These are phyloP conservation scores for Perccottus glenii DNA, from an alignment of 2,113 vertebrate species.

Conservation along the genomic window DNA sequence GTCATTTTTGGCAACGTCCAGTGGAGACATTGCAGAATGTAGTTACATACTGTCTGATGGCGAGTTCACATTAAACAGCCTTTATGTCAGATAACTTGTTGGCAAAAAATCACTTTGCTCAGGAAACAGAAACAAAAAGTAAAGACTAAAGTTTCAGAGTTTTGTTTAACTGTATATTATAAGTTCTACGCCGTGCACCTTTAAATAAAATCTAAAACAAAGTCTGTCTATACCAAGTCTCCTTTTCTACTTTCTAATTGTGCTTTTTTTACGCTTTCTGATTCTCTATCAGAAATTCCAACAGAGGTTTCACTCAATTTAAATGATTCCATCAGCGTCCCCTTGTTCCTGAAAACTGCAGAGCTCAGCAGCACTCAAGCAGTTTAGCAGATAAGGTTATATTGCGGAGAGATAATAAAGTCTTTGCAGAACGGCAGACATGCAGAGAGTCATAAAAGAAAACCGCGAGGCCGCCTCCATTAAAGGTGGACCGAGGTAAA, in stretches of 20 bases:
- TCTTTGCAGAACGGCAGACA: conserved; percentile 43
- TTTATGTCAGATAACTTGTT: too few relatives aligned
- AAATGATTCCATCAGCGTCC: conserved; percentile 57
- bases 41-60: too few relatives aligned
- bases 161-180: too few relatives aligned
- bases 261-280: background rate
- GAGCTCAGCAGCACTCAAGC: conserved; percentile 52
- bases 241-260: background rate
- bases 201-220: too few relatives aligned
- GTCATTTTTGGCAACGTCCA: too few relatives aligned
- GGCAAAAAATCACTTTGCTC: too few relatives aligned
- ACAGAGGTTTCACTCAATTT: conserved; percentile 41
- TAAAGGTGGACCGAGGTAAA: conserved; percentile 42
- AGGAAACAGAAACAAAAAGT: too few relatives aligned
- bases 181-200: too few relatives aligned
- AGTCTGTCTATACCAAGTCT: background rate
- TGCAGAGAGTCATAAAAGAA: conserved; percentile 4
- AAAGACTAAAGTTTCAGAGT: too few relatives aligned
- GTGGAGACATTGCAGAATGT: too few relatives aligned
- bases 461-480: conserved; percentile 30
- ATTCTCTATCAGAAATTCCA: conserved; percentile 25
- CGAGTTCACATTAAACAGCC: too few relatives aligned
- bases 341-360: conserved; percentile 50
- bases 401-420: conserved; percentile 48
- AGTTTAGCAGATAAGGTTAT: conserved; percentile 53